phyloP scores from a whole-genome alignment of 2,888 invertebrate genomes.

The Caenorhabditis becei region DNA sequence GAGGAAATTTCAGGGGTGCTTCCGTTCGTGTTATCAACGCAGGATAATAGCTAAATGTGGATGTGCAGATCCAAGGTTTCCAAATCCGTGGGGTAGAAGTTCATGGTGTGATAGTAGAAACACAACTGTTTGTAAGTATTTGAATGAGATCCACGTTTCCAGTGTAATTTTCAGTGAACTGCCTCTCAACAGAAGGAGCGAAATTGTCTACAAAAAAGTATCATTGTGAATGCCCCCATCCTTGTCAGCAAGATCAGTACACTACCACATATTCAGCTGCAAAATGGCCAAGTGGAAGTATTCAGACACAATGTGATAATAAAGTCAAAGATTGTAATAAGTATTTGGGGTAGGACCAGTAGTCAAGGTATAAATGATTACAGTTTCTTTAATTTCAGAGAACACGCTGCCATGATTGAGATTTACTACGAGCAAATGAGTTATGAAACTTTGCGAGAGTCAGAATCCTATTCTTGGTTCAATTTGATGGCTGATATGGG shows the following conservation, averaged over 20 bases:
- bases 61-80: constrained; percentile 80
- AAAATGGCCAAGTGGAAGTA: constrained; percentile 75
- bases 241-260: constrained; percentile 77
- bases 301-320: constrained; percentile 70
- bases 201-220: constrained; percentile 52
- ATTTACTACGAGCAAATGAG: constrained; percentile 81
- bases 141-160: too few species aligned
- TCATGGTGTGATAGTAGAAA: constrained; percentile 63
- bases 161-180: too few species aligned
- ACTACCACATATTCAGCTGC: constrained; percentile 80
- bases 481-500: constrained; percentile 80
- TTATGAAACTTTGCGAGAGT: constrained; percentile 78
- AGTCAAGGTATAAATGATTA: too few species aligned
- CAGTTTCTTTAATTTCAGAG: constrained; percentile 63
- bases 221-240: constrained; percentile 69
- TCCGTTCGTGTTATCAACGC: constrained; percentile 79
- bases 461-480: constrained; percentile 78
- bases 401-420: constrained; percentile 80
- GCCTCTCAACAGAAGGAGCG: constrained; percentile 68
- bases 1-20: constrained; percentile 74
- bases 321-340: constrained; percentile 66
- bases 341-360: constrained; percentile 63
- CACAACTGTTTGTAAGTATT: constrained; percentile 50
- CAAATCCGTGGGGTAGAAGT: constrained; percentile 60
- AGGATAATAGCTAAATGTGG: constrained; percentile 75